Evolutionary conservation across 2,797 vertebrate genomes (phyloP).

Genomic region (Rhinophrynus dorsalis): DNA sequence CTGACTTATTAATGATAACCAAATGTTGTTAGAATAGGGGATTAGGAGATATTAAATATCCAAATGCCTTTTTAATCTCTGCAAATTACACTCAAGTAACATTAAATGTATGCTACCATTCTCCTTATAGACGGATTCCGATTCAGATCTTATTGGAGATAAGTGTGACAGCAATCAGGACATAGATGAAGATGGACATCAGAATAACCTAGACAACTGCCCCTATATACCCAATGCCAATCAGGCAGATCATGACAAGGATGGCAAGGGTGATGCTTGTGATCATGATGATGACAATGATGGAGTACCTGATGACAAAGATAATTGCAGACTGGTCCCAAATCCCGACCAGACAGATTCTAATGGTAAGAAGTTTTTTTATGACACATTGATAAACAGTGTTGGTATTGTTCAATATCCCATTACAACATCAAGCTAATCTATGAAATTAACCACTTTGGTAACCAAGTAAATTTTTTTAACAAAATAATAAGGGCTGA

Average conservation of each 20-base stretch:
- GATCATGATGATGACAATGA: slow-evolving; percentile 98
- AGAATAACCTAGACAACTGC: slow-evolving; percentile 98
- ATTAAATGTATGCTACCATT: not conserved
- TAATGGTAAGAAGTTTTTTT: slow-evolving; percentile 76
- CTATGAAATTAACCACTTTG: too few relatives aligned
- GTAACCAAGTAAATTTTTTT: too few relatives aligned
- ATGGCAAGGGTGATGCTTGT: slow-evolving; percentile 96
- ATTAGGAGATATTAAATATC: too few relatives aligned
- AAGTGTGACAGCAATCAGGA: slow-evolving; percentile 97
- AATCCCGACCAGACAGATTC: slow-evolving; percentile 94
- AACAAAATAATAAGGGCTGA: too few relatives aligned
- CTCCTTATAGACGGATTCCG: slow-evolving; percentile 81
- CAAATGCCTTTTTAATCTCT: too few relatives aligned
- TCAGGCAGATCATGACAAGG: slow-evolving; percentile 97
- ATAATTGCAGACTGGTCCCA: slow-evolving; percentile 90
- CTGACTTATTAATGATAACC: not conserved
- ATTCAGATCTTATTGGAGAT: slow-evolving; percentile 93
- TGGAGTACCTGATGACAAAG: slow-evolving; percentile 92
- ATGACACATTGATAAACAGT: not conserved
- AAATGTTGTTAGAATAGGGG: not conserved
- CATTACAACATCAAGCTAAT: too few relatives aligned
- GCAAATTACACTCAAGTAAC: too few relatives aligned
- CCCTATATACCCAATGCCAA: slow-evolving; percentile 96
- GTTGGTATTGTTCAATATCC: not conserved
- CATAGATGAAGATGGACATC: slow-evolving; percentile 97